A percentile compares a stretch with the other conserved stretches of the same genome.
phyloP scores from a whole-genome alignment of 2,797 vertebrate species.

The Lagodon rhomboides region DNA sequence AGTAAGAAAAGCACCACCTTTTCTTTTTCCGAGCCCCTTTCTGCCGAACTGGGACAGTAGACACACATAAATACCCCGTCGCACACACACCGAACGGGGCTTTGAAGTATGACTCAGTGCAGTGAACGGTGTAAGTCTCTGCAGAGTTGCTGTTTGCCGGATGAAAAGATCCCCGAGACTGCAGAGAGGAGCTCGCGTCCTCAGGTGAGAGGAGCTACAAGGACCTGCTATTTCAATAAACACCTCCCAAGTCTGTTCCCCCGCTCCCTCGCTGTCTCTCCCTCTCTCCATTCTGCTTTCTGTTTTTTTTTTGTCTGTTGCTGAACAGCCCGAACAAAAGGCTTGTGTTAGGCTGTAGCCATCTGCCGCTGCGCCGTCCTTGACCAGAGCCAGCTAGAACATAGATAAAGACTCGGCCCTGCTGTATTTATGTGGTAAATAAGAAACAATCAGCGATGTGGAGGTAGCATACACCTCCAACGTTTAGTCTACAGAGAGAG shows the following conservation, averaged over 20 bases:
- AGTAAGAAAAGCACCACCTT: conserved; percentile 30
- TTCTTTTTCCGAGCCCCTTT: conserved; percentile 33
- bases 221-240: conserved; percentile 68
- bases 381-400: conserved; percentile 60
- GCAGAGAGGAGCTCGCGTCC: conserved; percentile 63
- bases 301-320: conserved; percentile 42
- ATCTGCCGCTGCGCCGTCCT: conserved; percentile 69
- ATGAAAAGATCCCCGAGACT: conserved; percentile 74
- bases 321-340: conserved; percentile 66
- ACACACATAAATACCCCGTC: conserved; percentile 50
- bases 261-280: conserved; percentile 26
- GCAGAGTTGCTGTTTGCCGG: conserved; percentile 68
- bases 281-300: background rate
- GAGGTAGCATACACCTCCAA: background rate
- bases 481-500: background rate
- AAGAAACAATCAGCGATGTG: conserved; percentile 1
- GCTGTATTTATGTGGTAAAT: conserved; percentile 43
- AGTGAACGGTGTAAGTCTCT: conserved; percentile 59
- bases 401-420: conserved; percentile 52
- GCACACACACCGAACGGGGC: conserved; percentile 50
- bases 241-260: conserved; percentile 43
- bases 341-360: conserved; percentile 62
- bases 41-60: conserved; percentile 58
- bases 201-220: conserved; percentile 73
- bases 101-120: conserved; percentile 76